phyloP scores from a whole-genome alignment of 2,888 invertebrate species.

The Julus scandinavius region DNA sequence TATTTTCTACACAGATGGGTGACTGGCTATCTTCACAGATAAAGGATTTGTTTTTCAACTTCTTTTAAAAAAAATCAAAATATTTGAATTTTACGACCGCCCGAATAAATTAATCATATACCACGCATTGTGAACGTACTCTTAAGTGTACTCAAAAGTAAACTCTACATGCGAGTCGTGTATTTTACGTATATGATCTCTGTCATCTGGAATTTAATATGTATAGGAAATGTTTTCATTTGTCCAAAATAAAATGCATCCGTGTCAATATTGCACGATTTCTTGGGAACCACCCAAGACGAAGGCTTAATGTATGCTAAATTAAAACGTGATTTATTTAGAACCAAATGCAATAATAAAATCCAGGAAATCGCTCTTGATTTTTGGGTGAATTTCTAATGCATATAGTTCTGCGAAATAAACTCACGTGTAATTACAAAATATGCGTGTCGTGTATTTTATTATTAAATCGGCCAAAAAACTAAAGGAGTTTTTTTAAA shows the following conservation, averaged over 20 bases:
- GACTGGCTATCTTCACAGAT: no score
- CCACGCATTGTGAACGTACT: not conserved
- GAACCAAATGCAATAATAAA: not conserved
- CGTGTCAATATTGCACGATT: conserved; percentile 5
- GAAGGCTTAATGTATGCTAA: not conserved
- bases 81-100: not conserved
- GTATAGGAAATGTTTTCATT: not conserved
- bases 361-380: not conserved
- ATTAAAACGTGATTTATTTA: not conserved
- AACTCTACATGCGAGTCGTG: not conserved
- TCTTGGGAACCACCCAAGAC: not conserved
- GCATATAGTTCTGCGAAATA: no score
- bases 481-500: no score
- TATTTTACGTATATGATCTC: not conserved
- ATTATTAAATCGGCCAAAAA: no score
- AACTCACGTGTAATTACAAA: no score
- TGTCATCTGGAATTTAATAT: conserved; percentile 2
- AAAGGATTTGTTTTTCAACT: not conserved
- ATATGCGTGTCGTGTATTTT: no score
- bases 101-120: conserved; percentile 2
- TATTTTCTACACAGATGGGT: no score
- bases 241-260: not conserved
- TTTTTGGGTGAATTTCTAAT: not conserved
- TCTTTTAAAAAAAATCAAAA: not conserved
- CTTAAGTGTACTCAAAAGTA: no score